A percentile compares a stretch with the other conserved stretches of the same genome.
Evolutionary conservation across 1,140 invertebrate genomes (phyloP).

Genomic region (Vollenhovia emeryi): DNA sequence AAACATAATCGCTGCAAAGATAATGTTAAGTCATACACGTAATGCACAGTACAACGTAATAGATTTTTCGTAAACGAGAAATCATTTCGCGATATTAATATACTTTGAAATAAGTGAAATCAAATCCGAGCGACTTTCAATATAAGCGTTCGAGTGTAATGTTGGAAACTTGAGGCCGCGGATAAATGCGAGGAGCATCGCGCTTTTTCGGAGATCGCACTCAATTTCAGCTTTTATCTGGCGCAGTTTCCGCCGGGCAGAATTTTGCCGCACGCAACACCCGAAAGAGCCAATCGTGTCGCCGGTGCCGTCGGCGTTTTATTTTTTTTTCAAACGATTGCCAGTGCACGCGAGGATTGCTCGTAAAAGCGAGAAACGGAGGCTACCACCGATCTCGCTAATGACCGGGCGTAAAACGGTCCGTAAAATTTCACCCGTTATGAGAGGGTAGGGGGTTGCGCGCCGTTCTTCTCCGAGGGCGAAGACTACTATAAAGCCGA

Average conservation of each 20-base stretch:
- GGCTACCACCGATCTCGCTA: slow-evolving; percentile 71
- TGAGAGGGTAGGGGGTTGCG: slow-evolving; percentile 31
- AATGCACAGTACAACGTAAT: not conserved
- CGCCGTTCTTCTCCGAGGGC: not conserved
- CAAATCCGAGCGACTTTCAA: not conserved
- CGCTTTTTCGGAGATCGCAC: slow-evolving; percentile 13
- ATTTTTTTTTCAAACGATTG: slow-evolving; percentile 46
- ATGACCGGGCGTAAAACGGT: slow-evolving; percentile 73
- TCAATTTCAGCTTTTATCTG: slow-evolving; percentile 49
- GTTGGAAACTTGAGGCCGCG: not conserved
- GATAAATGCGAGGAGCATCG: not conserved
- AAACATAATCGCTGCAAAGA: not conserved
- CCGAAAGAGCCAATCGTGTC: slow-evolving; percentile 54
- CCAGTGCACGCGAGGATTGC: slow-evolving; percentile 30
- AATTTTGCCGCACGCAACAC: slow-evolving; percentile 28
- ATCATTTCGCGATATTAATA: not conserved
- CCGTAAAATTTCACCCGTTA: slow-evolving; percentile 73
- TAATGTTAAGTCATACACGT: not conserved
- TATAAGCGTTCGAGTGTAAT: not conserved
- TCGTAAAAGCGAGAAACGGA: slow-evolving; percentile 70
- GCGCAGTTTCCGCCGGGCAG: not conserved
- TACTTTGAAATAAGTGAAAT: not conserved
- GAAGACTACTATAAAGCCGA: slow-evolving; percentile 33
- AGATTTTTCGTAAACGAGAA: not conserved
- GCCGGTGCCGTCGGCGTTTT: slow-evolving; percentile 31